A percentile compares a stretch with the other conserved stretches of the same genome.
phyloP scores from a whole-genome alignment of 2,113 vertebrate species.

The Burhinus bistriatus region DNA sequence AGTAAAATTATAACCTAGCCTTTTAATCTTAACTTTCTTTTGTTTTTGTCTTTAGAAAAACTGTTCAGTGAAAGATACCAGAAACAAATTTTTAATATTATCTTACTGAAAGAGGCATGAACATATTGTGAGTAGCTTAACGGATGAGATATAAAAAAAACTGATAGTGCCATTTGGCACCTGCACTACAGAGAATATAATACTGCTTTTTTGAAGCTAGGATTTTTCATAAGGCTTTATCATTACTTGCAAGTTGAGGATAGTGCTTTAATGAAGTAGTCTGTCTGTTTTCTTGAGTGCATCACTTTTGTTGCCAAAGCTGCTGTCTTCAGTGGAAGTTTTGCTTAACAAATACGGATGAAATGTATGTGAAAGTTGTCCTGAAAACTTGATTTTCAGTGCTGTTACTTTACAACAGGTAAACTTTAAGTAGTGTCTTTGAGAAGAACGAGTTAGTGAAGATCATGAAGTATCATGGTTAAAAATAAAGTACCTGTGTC shows the following conservation, averaged over 20 bases:
- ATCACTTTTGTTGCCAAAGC: background rate
- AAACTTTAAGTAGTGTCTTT: background rate
- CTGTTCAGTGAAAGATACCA: background rate
- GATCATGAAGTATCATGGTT: background rate
- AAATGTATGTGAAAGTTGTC: background rate
- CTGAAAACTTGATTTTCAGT: background rate
- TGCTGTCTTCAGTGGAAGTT: background rate
- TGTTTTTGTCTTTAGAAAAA: background rate
- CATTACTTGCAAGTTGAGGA: background rate
- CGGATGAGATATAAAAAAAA: background rate
- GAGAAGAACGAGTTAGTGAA: background rate
- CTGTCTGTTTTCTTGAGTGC: background rate
- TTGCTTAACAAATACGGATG: background rate
- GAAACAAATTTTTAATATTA: background rate
- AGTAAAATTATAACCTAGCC: background rate
- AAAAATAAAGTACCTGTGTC: background rate
- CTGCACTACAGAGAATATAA: background rate
- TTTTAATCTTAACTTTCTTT: background rate
- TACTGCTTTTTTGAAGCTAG: background rate
- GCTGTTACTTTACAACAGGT: background rate
- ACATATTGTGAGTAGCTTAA: background rate
- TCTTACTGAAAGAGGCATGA: background rate
- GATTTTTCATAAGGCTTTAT: background rate
- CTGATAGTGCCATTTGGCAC: background rate
- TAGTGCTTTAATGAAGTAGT: background rate